Evolutionary conservation across 2,797 vertebrate genomes (phyloP).

Genomic region (Characodon lateralis): DNA sequence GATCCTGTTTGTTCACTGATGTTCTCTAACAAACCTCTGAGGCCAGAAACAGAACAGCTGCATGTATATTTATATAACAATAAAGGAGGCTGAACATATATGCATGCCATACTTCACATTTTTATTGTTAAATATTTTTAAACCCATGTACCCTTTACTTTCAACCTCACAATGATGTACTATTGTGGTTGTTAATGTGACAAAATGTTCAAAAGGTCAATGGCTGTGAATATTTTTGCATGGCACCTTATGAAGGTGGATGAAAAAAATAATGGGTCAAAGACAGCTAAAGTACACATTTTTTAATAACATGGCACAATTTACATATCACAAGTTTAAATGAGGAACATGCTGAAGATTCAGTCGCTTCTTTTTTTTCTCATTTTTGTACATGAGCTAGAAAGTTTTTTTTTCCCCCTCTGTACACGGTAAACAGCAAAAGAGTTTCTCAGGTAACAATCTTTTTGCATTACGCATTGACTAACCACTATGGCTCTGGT

Average conservation of each 20-base stretch:
- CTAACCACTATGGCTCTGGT: conserved; percentile 97
- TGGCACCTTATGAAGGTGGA: no score
- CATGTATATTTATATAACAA: background rate
- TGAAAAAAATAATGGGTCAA: conserved; percentile 30
- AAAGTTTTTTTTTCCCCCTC: conserved; percentile 88
- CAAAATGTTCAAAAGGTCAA: background rate
- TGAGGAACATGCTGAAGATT: conserved; percentile 99
- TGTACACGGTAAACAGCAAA: conserved; percentile 98
- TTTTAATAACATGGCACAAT: conserved; percentile 99
- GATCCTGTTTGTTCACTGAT: no score
- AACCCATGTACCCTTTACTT: background rate
- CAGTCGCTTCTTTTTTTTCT: conserved; percentile 85
- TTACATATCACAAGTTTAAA: conserved; percentile 99
- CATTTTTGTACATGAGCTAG: conserved; percentile 93
- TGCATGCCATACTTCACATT: background rate
- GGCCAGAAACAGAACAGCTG: background rate
- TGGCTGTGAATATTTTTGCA: background rate
- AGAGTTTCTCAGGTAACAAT: conserved; percentile 92
- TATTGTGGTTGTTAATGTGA: background rate
- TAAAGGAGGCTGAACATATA: no score
- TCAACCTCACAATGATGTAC: background rate
- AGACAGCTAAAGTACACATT: conserved; percentile 89
- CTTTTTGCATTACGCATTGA: conserved; percentile 94
- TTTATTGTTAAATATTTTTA: background rate
- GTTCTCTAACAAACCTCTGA: no score